Evolutionary conservation across 1,140 invertebrate species (phyloP).

Genomic region (Leptoteleia sp.): DNA sequence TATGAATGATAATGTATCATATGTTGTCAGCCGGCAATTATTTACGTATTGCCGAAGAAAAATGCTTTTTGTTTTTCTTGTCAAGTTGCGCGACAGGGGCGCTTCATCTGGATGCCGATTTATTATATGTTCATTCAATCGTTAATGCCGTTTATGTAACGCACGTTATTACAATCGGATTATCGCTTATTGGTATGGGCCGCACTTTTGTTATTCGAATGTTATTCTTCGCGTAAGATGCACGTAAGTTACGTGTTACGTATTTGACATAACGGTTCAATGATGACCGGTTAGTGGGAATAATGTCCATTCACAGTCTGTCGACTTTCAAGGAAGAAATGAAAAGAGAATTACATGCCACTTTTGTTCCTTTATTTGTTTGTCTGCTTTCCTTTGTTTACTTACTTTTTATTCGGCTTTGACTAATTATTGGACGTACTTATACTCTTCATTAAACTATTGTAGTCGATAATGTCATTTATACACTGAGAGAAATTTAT

Average conservation of each 20-base stretch:
- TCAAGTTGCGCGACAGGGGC: slow-evolving; percentile 32
- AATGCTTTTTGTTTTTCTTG: neutral
- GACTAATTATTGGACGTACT: too few species aligned
- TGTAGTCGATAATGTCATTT: too few species aligned
- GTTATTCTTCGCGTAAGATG: slow-evolving; percentile 37
- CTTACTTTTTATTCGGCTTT: too few species aligned
- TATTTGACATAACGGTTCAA: slow-evolving; percentile 24
- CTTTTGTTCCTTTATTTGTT: too few species aligned
- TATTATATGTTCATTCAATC: slow-evolving; percentile 25
- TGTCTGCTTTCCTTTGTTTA: too few species aligned
- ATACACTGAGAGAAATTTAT: too few species aligned
- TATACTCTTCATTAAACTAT: too few species aligned
- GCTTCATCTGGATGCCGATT: slow-evolving; percentile 29
- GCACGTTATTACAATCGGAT: slow-evolving; percentile 36
- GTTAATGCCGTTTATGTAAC: slow-evolving; percentile 54
- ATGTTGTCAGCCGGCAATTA: too few species aligned
- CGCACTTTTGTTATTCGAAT: slow-evolving; percentile 30
- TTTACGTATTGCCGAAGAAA: too few species aligned
- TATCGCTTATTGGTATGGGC: slow-evolving; percentile 26
- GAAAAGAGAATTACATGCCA: too few species aligned
- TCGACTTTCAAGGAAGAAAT: too few species aligned
- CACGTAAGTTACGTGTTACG: slow-evolving; percentile 28
- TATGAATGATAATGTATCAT: too few species aligned
- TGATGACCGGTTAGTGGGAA: slow-evolving; percentile 23
- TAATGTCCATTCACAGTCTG: slow-evolving; percentile 5